Evolutionary conservation across 1,140 invertebrate species (phyloP), one percentile per base, ranked within the genome.

Genomic region (Heliothis subflexa): DNA sequence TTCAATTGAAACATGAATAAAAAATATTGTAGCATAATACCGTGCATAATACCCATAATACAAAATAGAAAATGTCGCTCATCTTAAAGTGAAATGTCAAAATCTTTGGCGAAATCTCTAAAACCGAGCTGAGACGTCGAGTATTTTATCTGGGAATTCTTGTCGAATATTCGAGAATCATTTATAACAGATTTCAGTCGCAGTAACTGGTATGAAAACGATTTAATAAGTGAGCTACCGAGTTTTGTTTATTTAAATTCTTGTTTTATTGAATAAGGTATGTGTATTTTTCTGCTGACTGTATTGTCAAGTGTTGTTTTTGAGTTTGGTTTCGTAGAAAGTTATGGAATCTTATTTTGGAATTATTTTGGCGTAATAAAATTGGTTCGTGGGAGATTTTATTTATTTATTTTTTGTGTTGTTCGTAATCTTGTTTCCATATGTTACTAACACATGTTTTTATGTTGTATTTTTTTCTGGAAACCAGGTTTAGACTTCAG

Each of bases 161-260:
- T 66, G 21, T 21, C 25, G 40, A 64, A 40, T 47, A n/a, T 7
- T 10, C 12, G 10, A 16, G 28, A 66, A 66, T 66, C 40, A 66
- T 66, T 66, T 47, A 66, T 66, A 47, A 66, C 61, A 18, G 9
- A 40, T 21, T 16, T 13, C 16, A 16, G 40, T 4, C 7, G 4
- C 16, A n/a, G n/a, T 47, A 18, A 18, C 16, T 11, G 40, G 45
- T 66, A 47, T 47, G 62, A 18, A 16, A 47, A 66, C 62, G 45
- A 66, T 66, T 21, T 66, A 18, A 66, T 66, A 66, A 66, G 62
- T 12, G 16, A 18, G 40, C 45, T 66, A 66, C 62, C 61, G n/a
- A 45, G 45, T 47, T 66, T 11, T 47, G 40, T 47, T 66, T 66
- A 40, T 66, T 66, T 66, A 18, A 66, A 66, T 66, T 66, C 40